Percentiles rank a stretch among this genome's conserved stretches.
Evolutionary conservation across 1,140 invertebrate genomes (phyloP).

Genomic region (Tetranychus urticae): DNA sequence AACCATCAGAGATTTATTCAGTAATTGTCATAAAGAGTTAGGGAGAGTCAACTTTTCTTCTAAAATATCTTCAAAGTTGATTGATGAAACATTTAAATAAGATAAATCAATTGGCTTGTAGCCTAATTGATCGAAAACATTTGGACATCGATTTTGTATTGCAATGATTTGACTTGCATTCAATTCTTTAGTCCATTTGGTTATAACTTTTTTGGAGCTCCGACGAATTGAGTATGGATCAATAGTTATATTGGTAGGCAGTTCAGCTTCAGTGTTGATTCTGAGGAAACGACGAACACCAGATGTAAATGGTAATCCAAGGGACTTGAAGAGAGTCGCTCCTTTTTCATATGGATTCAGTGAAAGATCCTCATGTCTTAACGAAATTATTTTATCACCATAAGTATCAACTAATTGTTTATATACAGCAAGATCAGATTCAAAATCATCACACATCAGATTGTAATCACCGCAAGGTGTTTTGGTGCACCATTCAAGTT

Average conservation of each 20-base stretch:
- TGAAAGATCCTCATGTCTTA: not conserved
- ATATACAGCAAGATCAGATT: not conserved
- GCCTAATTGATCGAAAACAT: not conserved
- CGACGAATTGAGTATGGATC: not conserved
- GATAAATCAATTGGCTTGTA: not conserved
- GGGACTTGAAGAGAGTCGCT: not conserved
- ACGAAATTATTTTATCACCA: not conserved
- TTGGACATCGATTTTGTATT: not conserved
- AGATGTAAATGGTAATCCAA: not conserved
- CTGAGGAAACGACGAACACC: not conserved
- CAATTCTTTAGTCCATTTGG: not conserved
- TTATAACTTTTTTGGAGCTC: not conserved
- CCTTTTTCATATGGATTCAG: not conserved
- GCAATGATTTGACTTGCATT: not conserved
- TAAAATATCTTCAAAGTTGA: too few species aligned
- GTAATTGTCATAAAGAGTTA: too few species aligned
- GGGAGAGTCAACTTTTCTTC: too few species aligned
- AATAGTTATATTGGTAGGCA: not conserved
- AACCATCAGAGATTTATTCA: too few species aligned
- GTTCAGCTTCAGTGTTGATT: not conserved
- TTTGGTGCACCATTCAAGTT: constrained; percentile 57
- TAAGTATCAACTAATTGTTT: not conserved
- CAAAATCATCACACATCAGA: not conserved
- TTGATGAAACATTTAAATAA: too few species aligned
- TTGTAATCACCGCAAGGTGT: constrained; percentile 15